These are phyloP conservation scores for Ceratosolen solmsi DNA, from an alignment of 1,140 invertebrate genomes.

Conservation along the genomic window DNA sequence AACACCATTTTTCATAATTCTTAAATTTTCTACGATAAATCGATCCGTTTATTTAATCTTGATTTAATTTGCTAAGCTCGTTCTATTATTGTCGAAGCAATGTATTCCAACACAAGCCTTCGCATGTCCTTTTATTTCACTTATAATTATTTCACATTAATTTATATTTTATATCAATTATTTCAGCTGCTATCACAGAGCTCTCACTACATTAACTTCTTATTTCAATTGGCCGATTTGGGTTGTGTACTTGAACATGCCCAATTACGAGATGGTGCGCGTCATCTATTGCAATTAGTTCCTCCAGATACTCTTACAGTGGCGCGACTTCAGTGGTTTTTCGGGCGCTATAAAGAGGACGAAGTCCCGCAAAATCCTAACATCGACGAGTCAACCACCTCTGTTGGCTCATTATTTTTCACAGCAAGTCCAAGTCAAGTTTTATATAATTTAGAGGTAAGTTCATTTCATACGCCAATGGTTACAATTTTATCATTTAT, in stretches of 20 bases:
- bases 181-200: conserved; percentile 85
- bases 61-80: too few relatives aligned
- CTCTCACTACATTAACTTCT: conserved; percentile 87
- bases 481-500: too few relatives aligned
- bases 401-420: conserved; percentile 84
- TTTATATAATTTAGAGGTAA: conserved; percentile 81
- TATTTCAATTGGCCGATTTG: conserved; percentile 92
- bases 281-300: conserved; percentile 90
- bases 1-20: too few relatives aligned
- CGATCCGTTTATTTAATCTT: too few relatives aligned
- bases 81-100: too few relatives aligned
- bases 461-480: too few relatives aligned
- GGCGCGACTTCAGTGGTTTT: conserved; percentile 78
- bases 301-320: conserved; percentile 88
- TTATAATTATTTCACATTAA: background rate
- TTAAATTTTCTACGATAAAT: too few relatives aligned
- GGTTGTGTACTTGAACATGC: conserved; percentile 87
- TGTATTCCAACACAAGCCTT: too few relatives aligned
- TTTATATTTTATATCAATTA: background rate
- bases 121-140: background rate
- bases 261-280: conserved; percentile 87
- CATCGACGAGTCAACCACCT: conserved; percentile 72
- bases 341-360: conserved; percentile 68
- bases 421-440: conserved; percentile 84
- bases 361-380: conserved; percentile 61